These are phyloP conservation scores for Cephus runcator DNA, from an alignment of 2,888 invertebrate species.

Conservation along the genomic window DNA sequence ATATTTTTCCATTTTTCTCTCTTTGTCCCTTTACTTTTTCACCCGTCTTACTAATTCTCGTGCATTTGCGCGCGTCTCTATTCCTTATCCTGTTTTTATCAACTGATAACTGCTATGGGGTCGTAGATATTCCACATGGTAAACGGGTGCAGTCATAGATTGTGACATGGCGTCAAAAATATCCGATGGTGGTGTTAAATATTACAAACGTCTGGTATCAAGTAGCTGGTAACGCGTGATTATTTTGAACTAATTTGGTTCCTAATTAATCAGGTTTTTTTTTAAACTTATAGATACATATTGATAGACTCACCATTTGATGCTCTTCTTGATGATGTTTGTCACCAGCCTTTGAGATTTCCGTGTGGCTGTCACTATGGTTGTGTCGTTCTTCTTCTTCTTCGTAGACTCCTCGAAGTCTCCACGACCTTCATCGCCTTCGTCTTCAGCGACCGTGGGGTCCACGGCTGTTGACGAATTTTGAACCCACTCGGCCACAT, in stretches of 20 bases:
- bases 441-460: constrained; percentile 24
- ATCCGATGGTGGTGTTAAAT: too few relatives aligned
- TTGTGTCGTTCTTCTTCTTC: constrained; percentile 29
- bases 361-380: constrained; percentile 34
- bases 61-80: constrained; percentile 29
- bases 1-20: constrained; percentile 34
- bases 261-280: background rate
- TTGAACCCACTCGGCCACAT: constrained; percentile 64
- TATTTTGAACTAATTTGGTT: too few relatives aligned
- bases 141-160: too few relatives aligned
- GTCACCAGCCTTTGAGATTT: constrained; percentile 57
- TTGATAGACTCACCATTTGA: constrained; percentile 56
- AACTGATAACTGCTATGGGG: background rate
- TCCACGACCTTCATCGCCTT: constrained; percentile 20
- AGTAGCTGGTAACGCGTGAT: too few relatives aligned
- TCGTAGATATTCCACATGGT: too few relatives aligned
- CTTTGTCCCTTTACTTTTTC: constrained; percentile 6
- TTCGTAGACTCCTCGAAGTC: constrained; percentile 18
- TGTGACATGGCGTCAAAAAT: too few relatives aligned
- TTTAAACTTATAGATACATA: too few relatives aligned
- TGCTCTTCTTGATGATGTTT: constrained; percentile 60
- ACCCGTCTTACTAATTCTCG: constrained; percentile 8
- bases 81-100: background rate
- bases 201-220: too few relatives aligned
- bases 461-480: constrained; percentile 59